Conservation (phyloP, 37 sponge, comb jelly and placozoan genomes). For the Halichondria panicea region DNA sequence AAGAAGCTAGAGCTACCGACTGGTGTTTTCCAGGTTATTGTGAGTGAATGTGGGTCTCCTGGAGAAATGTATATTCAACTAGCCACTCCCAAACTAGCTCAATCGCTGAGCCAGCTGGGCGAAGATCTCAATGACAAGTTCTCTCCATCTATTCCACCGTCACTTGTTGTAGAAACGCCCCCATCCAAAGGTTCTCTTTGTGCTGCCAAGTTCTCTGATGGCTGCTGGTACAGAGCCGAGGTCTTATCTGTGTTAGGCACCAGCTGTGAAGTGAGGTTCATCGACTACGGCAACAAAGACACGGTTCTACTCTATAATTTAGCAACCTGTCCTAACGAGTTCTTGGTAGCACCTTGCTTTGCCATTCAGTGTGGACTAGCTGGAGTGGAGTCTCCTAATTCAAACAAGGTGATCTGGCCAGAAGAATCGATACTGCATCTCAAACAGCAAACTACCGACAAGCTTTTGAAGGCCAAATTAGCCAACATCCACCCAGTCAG, state of each 20-base stretch:
- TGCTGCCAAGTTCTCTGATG: constrained; percentile 64
- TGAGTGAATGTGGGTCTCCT: constrained; percentile 31
- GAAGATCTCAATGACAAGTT: no score
- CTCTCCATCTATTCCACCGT: no score
- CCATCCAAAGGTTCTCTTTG: constrained; percentile 29
- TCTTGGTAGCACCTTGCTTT: constrained; percentile 2
- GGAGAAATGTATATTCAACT: constrained; percentile 16
- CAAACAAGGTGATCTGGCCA: constrained; percentile 7
- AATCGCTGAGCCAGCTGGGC: no score
- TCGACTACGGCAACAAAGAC: constrained; percentile 71
- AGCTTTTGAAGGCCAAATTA: neutral
- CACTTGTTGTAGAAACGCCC: no score
- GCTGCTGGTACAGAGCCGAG: constrained; percentile 42
- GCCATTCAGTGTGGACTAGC: constrained; percentile 14
- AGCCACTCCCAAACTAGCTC: constrained; percentile 4
- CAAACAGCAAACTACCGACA: neutral
- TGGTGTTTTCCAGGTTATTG: constrained; percentile 17
- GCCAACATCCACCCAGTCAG: no score
- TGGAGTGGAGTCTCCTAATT: neutral
- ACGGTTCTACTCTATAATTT: constrained; percentile 12
- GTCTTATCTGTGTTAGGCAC: neutral
- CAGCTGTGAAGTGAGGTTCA: constrained; percentile 23
- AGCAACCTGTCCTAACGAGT: constrained; percentile 3
- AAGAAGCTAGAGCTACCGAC: no score
- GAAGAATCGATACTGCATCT: neutral